These are phyloP conservation scores for Leptestheria dahalacensis DNA, from an alignment of 1,140 invertebrate genomes.

Conservation along the genomic window DNA sequence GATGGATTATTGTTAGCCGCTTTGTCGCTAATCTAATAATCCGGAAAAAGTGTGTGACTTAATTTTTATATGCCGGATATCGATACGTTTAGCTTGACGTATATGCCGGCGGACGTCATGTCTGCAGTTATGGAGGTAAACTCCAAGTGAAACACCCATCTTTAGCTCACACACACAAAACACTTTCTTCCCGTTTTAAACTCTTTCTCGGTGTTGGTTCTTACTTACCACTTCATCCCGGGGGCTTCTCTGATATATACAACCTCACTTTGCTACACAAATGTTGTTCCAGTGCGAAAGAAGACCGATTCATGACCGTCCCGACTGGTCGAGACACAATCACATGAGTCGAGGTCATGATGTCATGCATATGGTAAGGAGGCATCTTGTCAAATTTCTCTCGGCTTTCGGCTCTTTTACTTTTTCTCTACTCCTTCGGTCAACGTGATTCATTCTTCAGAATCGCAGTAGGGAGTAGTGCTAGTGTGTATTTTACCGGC, in stretches of 20 bases:
- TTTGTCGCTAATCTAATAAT: not conserved
- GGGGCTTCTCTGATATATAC: no score
- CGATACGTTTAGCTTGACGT: conserved; percentile 15
- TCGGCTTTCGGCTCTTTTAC: not conserved
- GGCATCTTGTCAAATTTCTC: not conserved
- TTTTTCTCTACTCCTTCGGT: no score
- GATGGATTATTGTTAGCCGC: no score
- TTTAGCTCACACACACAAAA: not conserved
- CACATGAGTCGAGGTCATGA: conserved; percentile 11
- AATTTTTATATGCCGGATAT: conserved; percentile 15
- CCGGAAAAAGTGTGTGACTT: not conserved
- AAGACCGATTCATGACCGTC: conserved; percentile 9
- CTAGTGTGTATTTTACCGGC: not conserved
- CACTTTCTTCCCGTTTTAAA: not conserved
- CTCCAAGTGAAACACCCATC: not conserved
- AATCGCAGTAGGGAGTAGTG: not conserved
- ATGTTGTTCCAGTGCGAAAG: conserved; percentile 16
- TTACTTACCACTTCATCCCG: no score
- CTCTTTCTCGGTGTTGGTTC: no score
- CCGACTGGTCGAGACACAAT: conserved; percentile 7
- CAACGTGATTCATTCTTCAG: not conserved
- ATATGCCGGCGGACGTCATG: conserved; percentile 17
- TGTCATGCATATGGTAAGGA: conserved; percentile 13
- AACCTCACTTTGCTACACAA: not conserved
- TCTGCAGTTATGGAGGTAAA: conserved; percentile 16